Evolutionary conservation across 2,797 vertebrate genomes (phyloP).

Genomic region (Tympanoctomys barrerae): DNA sequence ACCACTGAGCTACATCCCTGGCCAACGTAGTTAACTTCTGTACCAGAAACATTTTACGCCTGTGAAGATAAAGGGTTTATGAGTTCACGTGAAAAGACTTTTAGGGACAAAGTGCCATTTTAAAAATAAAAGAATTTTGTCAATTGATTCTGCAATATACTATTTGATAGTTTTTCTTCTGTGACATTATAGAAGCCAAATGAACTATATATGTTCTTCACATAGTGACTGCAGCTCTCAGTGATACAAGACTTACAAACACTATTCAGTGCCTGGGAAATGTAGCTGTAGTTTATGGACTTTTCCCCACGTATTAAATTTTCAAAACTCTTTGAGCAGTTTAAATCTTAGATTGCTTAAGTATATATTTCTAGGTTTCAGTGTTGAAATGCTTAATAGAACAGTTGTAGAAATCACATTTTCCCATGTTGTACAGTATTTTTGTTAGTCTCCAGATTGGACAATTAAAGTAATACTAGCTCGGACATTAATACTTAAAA

Average conservation of each 20-base stretch:
- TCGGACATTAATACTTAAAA: constrained; percentile 39
- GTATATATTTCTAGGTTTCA: not conserved
- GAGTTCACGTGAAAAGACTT: constrained; percentile 42
- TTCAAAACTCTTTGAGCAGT: constrained; percentile 42
- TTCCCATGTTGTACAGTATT: not conserved
- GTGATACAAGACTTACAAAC: not conserved
- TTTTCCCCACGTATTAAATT: constrained; percentile 43
- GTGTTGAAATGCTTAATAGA: constrained; percentile 27
- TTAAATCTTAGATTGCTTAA: constrained; percentile 52
- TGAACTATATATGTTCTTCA: not conserved
- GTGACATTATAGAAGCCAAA: not conserved
- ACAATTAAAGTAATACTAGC: not conserved
- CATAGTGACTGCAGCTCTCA: not conserved
- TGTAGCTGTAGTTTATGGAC: not conserved
- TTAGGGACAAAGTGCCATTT: constrained; percentile 46
- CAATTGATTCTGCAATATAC: constrained; percentile 4
- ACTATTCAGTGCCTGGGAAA: not conserved
- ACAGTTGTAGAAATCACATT: constrained; percentile 17
- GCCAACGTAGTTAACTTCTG: not conserved
- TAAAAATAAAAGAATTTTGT: constrained; percentile 37
- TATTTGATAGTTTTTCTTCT: constrained; percentile 60
- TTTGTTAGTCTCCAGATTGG: not conserved
- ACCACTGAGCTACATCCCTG: no score
- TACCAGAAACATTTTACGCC: not conserved
- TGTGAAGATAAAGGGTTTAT: constrained; percentile 42